phyloP scores from a whole-genome alignment of 2,797 vertebrate genomes.

The Pseudotriccus pelzelni region DNA sequence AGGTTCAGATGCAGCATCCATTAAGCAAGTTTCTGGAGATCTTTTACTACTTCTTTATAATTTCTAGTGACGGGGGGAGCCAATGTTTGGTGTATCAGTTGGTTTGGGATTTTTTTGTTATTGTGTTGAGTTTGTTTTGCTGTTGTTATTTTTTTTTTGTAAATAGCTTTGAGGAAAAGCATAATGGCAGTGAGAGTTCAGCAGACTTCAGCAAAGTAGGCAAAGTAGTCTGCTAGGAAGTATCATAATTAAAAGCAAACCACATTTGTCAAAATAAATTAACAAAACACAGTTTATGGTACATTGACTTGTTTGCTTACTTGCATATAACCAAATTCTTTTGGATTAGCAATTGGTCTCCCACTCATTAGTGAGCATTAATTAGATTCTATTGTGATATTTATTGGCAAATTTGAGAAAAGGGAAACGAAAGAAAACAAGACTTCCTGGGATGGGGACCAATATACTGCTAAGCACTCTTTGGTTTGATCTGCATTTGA shows the following conservation, averaged over 20 bases:
- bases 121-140: not conserved
- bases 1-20: not conserved
- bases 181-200: not conserved
- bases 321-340: constrained; percentile 34
- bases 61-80: not conserved
- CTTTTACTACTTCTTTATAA: not conserved
- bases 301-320: constrained; percentile 50
- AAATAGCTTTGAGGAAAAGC: not conserved
- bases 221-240: constrained; percentile 7
- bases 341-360: constrained; percentile 25
- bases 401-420: not conserved
- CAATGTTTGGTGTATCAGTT: not conserved
- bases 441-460: not conserved
- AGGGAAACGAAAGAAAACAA: not conserved
- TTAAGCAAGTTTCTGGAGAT: not conserved
- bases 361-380: constrained; percentile 44
- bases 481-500: not conserved
- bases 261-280: constrained; percentile 49
- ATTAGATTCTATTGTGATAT: constrained; percentile 39
- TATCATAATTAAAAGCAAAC: constrained; percentile 37
- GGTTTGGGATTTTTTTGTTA: not conserved
- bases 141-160: not conserved
- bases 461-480: not conserved
- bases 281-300: constrained; percentile 28
- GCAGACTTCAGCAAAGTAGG: not conserved